Base-by-base conservation (phyloP, 2,888 invertebrate species). In the Oscheius sp. region DNA sequence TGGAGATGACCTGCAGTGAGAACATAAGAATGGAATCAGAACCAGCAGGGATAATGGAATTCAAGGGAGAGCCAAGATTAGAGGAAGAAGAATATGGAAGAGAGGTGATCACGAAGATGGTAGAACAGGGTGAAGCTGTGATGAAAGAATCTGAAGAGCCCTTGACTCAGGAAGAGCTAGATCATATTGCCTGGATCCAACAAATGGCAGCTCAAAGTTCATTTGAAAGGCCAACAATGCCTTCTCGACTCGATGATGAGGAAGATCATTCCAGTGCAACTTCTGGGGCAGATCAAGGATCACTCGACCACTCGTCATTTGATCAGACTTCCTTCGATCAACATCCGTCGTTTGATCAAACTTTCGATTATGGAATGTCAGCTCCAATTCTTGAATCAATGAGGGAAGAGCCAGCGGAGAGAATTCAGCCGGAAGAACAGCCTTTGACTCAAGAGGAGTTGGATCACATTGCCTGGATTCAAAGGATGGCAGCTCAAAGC, bases 111-210 rank as follows among this genome's bases (percentile, higher is more conserved):
- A 37, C 17, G 33, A 5, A 8, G 15, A 37, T 37, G 8, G 15
- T 10, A 10, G 37, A 37, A 12, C 20, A 15, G 25, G 12, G n/a
- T 10, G 27, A n/a, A 10, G 25, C n/a, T 6, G 2, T 48, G 8
- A 0, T 6, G 15, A 12, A 58, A 33, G 39, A 4, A 15, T 17
- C 6, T 27, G 17, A 6, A 1, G 29, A 53, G 27, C 53, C 29
- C 2, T 31, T 53, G 20, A 31, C 75, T 72, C 61, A 75, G 70
- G 71, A 57, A 23, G 75, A 75, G 52, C 72, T 78, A n/a, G 75
- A 73, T 45, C 79, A 79, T 50, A 78, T 78, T 33, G 73, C 73
- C 8, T 61, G 61, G 50, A 73, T 75, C n/a, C 71, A 73, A 45
- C 65, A 50, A 33, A 31, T 75, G 25, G 75, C 75, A 8, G 65